phyloP scores from a whole-genome alignment of 2,888 invertebrate species.

The Sisyra nigra region DNA sequence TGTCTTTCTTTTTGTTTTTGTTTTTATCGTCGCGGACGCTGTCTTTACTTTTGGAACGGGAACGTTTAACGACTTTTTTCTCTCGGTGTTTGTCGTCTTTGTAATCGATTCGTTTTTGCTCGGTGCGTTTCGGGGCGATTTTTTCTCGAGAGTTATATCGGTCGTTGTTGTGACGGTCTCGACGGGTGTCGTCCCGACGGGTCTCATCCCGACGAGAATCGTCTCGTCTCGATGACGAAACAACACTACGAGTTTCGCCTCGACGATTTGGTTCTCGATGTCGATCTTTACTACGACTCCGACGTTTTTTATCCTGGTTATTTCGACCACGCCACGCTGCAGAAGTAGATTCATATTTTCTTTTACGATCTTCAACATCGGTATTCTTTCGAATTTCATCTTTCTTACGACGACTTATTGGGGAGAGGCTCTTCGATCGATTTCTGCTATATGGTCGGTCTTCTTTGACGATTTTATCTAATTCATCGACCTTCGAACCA shows the following conservation, averaged over 20 bases:
- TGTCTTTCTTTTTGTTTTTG: constrained; percentile 22
- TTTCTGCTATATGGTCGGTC: constrained; percentile 30
- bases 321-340: constrained; percentile 17
- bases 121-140: constrained; percentile 11
- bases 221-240: constrained; percentile 11
- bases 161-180: constrained; percentile 11
- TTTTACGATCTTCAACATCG: constrained; percentile 21
- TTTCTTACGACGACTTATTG: constrained; percentile 26
- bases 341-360: constrained; percentile 13
- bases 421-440: constrained; percentile 31
- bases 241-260: constrained; percentile 8
- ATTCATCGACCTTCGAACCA: constrained; percentile 56
- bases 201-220: constrained; percentile 3
- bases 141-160: constrained; percentile 6
- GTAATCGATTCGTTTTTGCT: constrained; percentile 12
- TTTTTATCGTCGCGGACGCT: constrained; percentile 15
- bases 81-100: constrained; percentile 13
- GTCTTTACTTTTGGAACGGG: constrained; percentile 19
- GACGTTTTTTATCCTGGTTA: constrained; percentile 10
- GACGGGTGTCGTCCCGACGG: constrained; percentile 13
- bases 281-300: constrained; percentile 11
- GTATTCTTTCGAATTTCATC: constrained; percentile 25
- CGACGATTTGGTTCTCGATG: constrained; percentile 8
- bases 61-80: constrained; percentile 16
- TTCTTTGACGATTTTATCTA: constrained; percentile 32